A percentile compares a stretch with the other conserved stretches of the same genome.
phyloP scores from a whole-genome alignment of 2,888 invertebrate species.

The Drosophila mimetica region DNA sequence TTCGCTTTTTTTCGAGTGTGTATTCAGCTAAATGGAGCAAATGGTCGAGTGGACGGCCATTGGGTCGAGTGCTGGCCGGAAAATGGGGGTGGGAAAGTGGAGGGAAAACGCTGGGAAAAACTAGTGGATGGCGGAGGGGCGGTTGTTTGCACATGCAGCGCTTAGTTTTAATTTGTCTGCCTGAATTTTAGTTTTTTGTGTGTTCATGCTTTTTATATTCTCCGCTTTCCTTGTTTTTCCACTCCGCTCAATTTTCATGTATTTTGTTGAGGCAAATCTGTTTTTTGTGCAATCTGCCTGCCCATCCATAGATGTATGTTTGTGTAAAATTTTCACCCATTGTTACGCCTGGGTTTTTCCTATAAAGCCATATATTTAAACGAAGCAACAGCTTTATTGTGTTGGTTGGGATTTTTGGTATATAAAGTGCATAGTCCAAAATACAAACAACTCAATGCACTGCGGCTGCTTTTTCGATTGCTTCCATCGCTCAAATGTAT shows the following conservation, averaged over 20 bases:
- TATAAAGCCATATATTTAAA: slow-evolving; percentile 20
- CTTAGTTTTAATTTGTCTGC: slow-evolving; percentile 79
- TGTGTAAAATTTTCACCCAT: slow-evolving; percentile 39
- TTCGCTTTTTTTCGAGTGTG: slow-evolving; percentile 31
- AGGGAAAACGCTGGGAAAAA: not conserved
- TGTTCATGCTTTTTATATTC: slow-evolving; percentile 58
- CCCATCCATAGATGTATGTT: slow-evolving; percentile 20
- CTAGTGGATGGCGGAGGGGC: slow-evolving; percentile 8
- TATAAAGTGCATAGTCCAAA: slow-evolving; percentile 19
- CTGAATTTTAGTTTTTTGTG: slow-evolving; percentile 61
- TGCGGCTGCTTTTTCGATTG: slow-evolving; percentile 59
- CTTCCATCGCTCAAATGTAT: slow-evolving; percentile 44
- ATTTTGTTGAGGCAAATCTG: slow-evolving; percentile 55
- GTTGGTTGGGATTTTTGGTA: slow-evolving; percentile 65
- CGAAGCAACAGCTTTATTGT: slow-evolving; percentile 57
- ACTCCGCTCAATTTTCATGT: slow-evolving; percentile 34
- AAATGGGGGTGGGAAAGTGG: slow-evolving; percentile 1
- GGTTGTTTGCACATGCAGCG: slow-evolving; percentile 69
- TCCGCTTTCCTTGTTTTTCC: slow-evolving; percentile 1
- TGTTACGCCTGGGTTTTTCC: slow-evolving; percentile 47
- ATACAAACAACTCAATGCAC: slow-evolving; percentile 64
- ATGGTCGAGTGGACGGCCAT: slow-evolving; percentile 73
- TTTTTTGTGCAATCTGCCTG: slow-evolving; percentile 43
- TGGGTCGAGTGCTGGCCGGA: slow-evolving; percentile 61
- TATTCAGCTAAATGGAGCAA: slow-evolving; percentile 71